phyloP scores from a whole-genome alignment of 2,888 invertebrate species.

The Coelinius sp. region DNA sequence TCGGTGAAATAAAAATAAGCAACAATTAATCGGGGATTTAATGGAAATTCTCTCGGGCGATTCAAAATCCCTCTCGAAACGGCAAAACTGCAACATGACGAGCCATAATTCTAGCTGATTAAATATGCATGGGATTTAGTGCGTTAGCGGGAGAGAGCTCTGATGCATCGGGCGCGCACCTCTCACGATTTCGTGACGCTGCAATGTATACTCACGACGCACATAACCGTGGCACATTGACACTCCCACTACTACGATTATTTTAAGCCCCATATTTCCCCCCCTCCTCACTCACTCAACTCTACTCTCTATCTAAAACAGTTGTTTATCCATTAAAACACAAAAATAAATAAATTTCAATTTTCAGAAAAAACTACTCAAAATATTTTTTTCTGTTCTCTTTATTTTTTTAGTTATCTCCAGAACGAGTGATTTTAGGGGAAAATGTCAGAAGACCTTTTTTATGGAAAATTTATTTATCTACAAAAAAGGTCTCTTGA shows the following conservation, averaged over 20 bases:
- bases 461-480: too few relatives aligned
- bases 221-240: conserved; percentile 19
- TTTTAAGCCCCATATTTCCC: conserved; percentile 18
- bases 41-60: conserved; percentile 28
- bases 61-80: conserved; percentile 33
- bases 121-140: conserved; percentile 64
- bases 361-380: background rate
- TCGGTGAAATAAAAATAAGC: conserved; percentile 12
- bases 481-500: too few relatives aligned
- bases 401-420: too few relatives aligned
- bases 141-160: conserved; percentile 6
- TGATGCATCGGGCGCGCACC: conserved; percentile 34
- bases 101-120: conserved; percentile 66
- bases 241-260: conserved; percentile 29
- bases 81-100: conserved; percentile 63
- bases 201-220: conserved; percentile 45
- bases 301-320: conserved; percentile 49
- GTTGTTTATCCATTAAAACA: conserved; percentile 63
- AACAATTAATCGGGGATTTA: conserved; percentile 37
- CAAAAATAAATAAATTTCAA: background rate
- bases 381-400: background rate
- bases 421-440: too few relatives aligned
- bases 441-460: too few relatives aligned
- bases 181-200: conserved; percentile 59
- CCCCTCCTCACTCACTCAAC: conserved; percentile 22